Conservation (phyloP, 2,113 vertebrate species). For the Dissostichus mawsoni region DNA sequence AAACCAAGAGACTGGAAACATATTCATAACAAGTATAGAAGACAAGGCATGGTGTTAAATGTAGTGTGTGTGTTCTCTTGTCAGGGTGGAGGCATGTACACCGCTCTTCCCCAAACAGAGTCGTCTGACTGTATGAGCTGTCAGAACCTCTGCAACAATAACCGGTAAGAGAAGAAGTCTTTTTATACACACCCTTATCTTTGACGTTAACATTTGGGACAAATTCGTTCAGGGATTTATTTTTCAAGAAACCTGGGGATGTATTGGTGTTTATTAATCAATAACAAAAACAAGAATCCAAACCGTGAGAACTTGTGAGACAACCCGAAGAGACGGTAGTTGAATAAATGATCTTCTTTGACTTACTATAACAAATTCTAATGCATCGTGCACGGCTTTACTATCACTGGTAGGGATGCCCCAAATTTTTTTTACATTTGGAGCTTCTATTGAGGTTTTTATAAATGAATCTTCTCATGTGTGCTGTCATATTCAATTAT, state of each 20-base stretch:
- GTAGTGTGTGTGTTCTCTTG: slow-evolving; percentile 23
- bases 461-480: no score
- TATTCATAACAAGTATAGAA: not conserved
- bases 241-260: not conserved
- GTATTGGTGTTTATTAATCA: not conserved
- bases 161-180: slow-evolving; percentile 85
- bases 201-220: not conserved
- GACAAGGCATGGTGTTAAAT: slow-evolving; percentile 13
- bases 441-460: no score
- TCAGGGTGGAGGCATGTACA: slow-evolving; percentile 89
- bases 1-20: not conserved
- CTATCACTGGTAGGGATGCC: no score
- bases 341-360: not conserved
- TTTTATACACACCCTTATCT: not conserved
- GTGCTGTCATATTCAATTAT: no score
- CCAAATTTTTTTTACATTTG: no score
- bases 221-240: not conserved
- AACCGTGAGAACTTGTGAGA: not conserved
- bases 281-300: not conserved
- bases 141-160: slow-evolving; percentile 96
- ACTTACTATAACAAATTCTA: not conserved
- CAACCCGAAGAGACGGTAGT: not conserved
- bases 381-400: not conserved
- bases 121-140: slow-evolving; percentile 90
- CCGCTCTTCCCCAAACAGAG: slow-evolving; percentile 87